Percentiles rank a stretch among this genome's conserved stretches.
Evolutionary conservation across 2,888 invertebrate species (phyloP).

Genomic region (Microchrysa polita): DNA sequence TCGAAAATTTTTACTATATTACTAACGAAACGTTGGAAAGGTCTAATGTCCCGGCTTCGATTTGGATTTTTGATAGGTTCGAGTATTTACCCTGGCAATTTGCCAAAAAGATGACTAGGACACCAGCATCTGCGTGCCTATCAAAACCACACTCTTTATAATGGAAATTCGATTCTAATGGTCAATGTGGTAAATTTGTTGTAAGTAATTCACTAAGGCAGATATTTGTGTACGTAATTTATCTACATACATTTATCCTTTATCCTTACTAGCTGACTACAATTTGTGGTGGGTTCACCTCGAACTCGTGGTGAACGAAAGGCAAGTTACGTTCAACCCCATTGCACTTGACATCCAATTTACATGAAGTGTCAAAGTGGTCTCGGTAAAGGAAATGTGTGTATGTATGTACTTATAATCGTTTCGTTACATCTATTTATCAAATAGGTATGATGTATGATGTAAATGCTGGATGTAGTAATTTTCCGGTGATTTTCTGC

Average conservation of each 20-base stretch:
- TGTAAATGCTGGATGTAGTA: constrained; percentile 18
- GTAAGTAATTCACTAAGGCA: constrained; percentile 46
- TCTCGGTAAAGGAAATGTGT: constrained; percentile 48
- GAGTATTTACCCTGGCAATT: no score
- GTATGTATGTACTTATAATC: constrained; percentile 45
- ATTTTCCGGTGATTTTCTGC: constrained; percentile 41
- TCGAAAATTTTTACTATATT: no score
- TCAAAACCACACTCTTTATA: no score
- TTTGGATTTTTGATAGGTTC: no score
- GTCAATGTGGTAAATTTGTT: constrained; percentile 46
- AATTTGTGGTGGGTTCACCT: no score
- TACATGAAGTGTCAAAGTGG: constrained; percentile 48
- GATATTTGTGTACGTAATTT: no score
- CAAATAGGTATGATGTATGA: background rate
- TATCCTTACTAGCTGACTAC: no score
- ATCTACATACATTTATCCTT: no score
- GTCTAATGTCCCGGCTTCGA: no score
- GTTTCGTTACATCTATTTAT: constrained; percentile 45
- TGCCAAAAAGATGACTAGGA: no score
- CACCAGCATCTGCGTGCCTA: no score
- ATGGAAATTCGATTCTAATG: background rate
- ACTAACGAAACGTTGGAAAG: no score
- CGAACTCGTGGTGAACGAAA: constrained; percentile 13
- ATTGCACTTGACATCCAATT: constrained; percentile 50
- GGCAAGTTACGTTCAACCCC: constrained; percentile 41